These are phyloP conservation scores for Halocynthia aurantium DNA, from an alignment of 23 tunicate species.

Conservation along the genomic window DNA sequence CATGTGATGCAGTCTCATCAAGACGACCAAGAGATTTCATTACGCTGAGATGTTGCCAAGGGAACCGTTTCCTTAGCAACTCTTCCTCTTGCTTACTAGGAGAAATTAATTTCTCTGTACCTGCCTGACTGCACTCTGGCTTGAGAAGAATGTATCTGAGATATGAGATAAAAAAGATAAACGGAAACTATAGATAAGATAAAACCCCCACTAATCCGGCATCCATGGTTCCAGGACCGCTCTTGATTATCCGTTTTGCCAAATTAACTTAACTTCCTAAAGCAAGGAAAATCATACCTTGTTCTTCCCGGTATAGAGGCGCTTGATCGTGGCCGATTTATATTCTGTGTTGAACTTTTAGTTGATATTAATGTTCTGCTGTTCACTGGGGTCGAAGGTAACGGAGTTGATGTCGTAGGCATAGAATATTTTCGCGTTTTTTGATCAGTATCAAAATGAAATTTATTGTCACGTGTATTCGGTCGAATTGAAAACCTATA, in stretches of 20 bases:
- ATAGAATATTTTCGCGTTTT: no score
- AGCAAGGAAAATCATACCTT: conserved; percentile 35
- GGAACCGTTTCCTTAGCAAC: conserved; percentile 53
- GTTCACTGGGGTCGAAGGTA: neutral
- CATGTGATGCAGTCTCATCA: neutral
- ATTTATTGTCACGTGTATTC: no score
- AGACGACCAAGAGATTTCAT: conserved; percentile 46
- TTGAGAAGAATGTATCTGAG: conserved; percentile 68
- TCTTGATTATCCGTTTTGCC: neutral
- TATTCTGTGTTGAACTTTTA: neutral
- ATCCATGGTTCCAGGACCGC: no score
- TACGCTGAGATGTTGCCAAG: conserved; percentile 51
- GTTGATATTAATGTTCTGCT: neutral
- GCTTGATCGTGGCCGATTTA: conserved; percentile 62
- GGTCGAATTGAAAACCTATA: no score
- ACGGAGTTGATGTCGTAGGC: no score
- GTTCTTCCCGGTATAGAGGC: conserved; percentile 81
- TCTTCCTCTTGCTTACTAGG: conserved; percentile 68
- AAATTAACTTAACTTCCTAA: no score
- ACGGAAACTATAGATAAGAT: neutral
- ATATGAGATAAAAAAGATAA: neutral
- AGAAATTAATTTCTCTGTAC: conserved; percentile 6
- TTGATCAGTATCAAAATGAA: no score
- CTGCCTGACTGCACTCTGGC: conserved; percentile 6
- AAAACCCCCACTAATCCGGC: no score